Conservation (phyloP, 1,140 invertebrate species). For the Drosophila miranda region DNA sequence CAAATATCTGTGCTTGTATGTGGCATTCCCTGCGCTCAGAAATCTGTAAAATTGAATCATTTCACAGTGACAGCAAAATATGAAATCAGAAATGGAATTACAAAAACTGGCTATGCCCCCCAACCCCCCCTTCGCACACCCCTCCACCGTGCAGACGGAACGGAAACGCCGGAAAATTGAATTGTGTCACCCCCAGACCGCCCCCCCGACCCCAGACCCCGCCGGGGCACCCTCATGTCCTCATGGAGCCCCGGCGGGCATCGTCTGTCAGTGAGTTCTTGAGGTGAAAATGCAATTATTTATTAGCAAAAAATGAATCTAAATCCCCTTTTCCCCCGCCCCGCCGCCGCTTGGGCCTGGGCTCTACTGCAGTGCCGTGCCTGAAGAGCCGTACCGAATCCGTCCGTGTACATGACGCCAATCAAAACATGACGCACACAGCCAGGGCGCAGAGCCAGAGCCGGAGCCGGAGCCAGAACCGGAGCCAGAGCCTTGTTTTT, state of each 20-base stretch:
- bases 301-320: constrained; percentile 60
- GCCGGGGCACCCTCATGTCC: no score
- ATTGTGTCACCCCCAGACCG: constrained; percentile 55
- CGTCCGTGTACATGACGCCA: constrained; percentile 56
- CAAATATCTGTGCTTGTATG: constrained; percentile 9
- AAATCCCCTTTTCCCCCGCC: neutral
- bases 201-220: neutral
- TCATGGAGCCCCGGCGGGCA: constrained; percentile 5
- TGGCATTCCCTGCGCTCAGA: constrained; percentile 25
- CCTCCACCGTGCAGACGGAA: constrained; percentile 37
- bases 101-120: constrained; percentile 38
- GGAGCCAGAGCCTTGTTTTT: constrained; percentile 1
- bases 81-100: constrained; percentile 74
- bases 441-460: constrained; percentile 9
- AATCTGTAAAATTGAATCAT: constrained; percentile 77
- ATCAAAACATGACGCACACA: constrained; percentile 69
- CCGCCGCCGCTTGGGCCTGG: neutral
- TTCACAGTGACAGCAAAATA: constrained; percentile 76
- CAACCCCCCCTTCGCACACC: neutral
- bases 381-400: constrained; percentile 34
- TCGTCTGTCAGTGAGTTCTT: constrained; percentile 74
- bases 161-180: constrained; percentile 75
- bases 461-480: constrained; percentile 6
- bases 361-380: constrained; percentile 15
- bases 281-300: constrained; percentile 80